Base-by-base conservation (phyloP, 1,140 invertebrate genomes). In the Bombus huntii region DNA sequence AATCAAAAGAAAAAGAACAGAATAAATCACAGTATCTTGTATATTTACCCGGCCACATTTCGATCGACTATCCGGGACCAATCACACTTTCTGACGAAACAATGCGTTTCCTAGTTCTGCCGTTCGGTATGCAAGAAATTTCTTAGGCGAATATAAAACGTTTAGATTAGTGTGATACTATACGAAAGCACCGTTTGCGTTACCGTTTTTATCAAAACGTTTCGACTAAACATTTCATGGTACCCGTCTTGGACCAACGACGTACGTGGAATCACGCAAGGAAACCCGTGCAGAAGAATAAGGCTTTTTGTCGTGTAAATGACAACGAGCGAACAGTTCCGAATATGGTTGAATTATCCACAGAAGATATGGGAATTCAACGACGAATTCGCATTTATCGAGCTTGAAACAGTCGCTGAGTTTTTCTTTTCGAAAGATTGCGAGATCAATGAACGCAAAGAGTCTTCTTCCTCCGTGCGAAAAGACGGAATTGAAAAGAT, bases 41-140 rank as follows among this genome's bases (percentile, higher is more conserved):
- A 88, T 65, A 90, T 88, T 85, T 83, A 93, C 92, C 93, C 92
- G 93, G 93, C 92, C 92, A 90, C 90, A 90, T 86, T 92, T 92
- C 86, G 92, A 94, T 89, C 91, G 89, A 91, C 88, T 89, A 93
- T 92, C 93, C 93, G 93, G 93, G 93, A 94, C 93, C 93, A 94
- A 94, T 91, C 88, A 92, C 92, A 91, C 86, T 80, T 92, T 92
- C 85, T 86, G 88, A 84, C 86, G 65, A 84, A 91, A 83, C 86
- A 88, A 81, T 87, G 86, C 90, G 87, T 92, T 89, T 90, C 78
- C 84, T 88, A 89, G 84, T 88, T 91, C 85, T 83, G 77, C 86
- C 72, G 66, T 83, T 83, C 79, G 78, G 71, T 83, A 85, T 75
- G 71, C 75, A 70, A 81, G 73, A 89, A 65, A 89, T 79, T 76